Conservation (phyloP, 2,113 vertebrate species). For the Notechis scutatus region DNA sequence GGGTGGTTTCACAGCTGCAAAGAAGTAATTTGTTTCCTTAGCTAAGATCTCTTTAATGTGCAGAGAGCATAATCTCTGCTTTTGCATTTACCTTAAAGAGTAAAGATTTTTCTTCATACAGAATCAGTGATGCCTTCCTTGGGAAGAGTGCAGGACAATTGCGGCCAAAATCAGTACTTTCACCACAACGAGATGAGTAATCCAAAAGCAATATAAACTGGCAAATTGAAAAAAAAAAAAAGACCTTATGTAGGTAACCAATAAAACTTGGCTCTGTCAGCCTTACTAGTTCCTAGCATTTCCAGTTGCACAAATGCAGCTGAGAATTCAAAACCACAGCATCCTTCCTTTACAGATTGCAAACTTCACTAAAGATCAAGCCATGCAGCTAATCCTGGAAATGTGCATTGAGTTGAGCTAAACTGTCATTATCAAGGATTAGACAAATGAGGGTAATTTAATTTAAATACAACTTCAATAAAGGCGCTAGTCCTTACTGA, state of each 20-base stretch:
- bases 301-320: background rate
- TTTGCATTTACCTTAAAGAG: fast-evolving
- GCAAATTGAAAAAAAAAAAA: background rate
- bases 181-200: background rate
- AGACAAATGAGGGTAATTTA: background rate
- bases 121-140: background rate
- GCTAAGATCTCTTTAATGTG: background rate
- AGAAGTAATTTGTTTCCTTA: background rate
- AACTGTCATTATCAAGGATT: background rate
- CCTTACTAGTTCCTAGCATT: background rate
- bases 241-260: background rate
- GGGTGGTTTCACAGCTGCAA: background rate
- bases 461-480: background rate
- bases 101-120: background rate
- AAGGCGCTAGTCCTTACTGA: background rate
- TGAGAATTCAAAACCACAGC: background rate
- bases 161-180: background rate
- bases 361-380: background rate
- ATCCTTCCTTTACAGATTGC: background rate
- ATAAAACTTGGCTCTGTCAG: background rate
- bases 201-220: background rate
- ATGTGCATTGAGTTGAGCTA: background rate
- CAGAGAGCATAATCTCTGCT: background rate
- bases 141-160: background rate
- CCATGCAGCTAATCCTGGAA: too few species aligned